Percentiles rank a stretch among this genome's conserved stretches.
These are phyloP conservation scores for Drosophila bipectinata DNA, from an alignment of 1,140 invertebrate genomes.

Conservation along the genomic window DNA sequence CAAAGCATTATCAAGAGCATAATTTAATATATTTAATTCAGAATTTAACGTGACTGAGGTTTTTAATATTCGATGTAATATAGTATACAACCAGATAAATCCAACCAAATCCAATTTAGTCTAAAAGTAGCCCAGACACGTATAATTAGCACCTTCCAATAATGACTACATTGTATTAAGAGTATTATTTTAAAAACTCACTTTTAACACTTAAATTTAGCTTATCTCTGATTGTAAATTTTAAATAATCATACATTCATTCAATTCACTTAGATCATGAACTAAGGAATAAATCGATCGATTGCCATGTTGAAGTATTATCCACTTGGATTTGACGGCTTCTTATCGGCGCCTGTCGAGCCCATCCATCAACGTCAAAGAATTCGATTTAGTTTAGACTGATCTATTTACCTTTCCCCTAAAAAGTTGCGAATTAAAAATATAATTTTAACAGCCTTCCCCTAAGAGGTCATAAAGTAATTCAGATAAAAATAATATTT, in stretches of 20 bases:
- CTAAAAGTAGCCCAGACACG: neutral
- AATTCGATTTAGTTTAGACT: slow-evolving; percentile 39
- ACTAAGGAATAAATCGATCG: neutral
- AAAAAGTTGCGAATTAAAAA: neutral
- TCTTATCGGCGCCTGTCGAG: slow-evolving; percentile 24
- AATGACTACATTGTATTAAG: slow-evolving; percentile 12
- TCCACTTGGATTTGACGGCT: slow-evolving; percentile 20
- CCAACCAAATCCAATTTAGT: slow-evolving; percentile 8
- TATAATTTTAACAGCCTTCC: neutral
- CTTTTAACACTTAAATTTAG: neutral
- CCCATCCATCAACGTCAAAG: slow-evolving; percentile 54
- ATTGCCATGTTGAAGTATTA: slow-evolving; percentile 15
- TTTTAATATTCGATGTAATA: neutral
- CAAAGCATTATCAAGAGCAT: slow-evolving; percentile 7
- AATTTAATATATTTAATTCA: neutral
- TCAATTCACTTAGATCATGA: neutral
- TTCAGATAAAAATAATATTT: slow-evolving; percentile 33
- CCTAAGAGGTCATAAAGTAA: slow-evolving; percentile 10
- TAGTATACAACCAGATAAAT: slow-evolving; percentile 15
- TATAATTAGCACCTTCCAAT: slow-evolving; percentile 41
- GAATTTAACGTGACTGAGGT: neutral
- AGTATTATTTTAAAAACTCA: neutral
- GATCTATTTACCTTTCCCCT: neutral
- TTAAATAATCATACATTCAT: neutral
- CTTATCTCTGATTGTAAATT: neutral